Conservation (phyloP, 2,797 vertebrate species). For the Thamnophis elegans region DNA sequence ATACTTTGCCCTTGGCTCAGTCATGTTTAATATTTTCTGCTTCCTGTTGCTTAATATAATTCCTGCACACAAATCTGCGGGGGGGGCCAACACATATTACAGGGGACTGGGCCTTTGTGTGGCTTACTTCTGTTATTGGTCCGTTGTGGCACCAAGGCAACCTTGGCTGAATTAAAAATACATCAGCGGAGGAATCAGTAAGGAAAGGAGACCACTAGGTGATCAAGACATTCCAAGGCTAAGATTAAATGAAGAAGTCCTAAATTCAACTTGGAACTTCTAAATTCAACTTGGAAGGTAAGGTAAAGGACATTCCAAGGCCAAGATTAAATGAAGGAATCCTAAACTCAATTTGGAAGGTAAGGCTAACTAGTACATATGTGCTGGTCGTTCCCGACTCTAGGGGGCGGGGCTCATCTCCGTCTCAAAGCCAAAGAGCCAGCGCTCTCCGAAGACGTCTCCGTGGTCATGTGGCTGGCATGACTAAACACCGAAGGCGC, state of each 20-base stretch:
- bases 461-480: no score
- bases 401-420: no score
- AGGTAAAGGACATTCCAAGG: no score
- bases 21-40: neutral
- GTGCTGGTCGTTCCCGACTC: no score
- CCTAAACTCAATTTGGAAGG: no score
- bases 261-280: no score
- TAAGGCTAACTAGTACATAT: no score
- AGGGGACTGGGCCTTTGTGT: neutral
- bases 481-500: no score
- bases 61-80: neutral
- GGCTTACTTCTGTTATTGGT: neutral
- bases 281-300: neutral
- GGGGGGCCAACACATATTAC: neutral
- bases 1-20: neutral
- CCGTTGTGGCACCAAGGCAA: neutral
- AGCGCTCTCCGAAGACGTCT: no score
- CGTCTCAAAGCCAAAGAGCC: no score
- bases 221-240: neutral
- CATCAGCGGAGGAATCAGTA: neutral
- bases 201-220: neutral
- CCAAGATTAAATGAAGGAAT: no score
- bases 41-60: neutral
- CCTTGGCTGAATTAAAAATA: neutral
- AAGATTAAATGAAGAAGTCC: neutral